phyloP scores from a whole-genome alignment of 1,140 invertebrate species.

The Wasmannia auropunctata region DNA sequence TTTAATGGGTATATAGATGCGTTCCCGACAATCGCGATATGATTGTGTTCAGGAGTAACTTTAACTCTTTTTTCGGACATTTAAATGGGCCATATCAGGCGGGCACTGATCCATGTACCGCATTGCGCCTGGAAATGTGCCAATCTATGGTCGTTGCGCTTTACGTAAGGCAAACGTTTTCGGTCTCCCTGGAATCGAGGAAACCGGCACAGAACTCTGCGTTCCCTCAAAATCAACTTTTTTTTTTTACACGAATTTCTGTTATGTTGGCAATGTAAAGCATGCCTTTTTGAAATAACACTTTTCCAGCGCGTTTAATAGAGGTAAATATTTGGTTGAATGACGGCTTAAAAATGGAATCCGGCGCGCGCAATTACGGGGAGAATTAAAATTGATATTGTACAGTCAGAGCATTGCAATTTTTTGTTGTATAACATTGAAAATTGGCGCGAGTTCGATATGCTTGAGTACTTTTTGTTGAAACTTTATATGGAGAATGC shows the following conservation, averaged over 20 bases:
- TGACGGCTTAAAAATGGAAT: background rate
- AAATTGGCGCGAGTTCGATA: background rate
- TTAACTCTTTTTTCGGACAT: slow-evolving; percentile 24
- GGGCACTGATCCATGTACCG: slow-evolving; percentile 69
- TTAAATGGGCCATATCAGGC: slow-evolving; percentile 57
- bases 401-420: background rate
- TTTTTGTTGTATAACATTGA: background rate
- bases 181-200: background rate
- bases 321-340: background rate
- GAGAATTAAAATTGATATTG: background rate
- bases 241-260: background rate
- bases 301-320: background rate
- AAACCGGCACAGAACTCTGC: background rate
- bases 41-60: slow-evolving; percentile 42
- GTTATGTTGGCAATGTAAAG: background rate
- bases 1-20: background rate
- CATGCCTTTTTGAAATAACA: background rate
- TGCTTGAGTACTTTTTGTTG: background rate
- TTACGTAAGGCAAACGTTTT: slow-evolving; percentile 59
- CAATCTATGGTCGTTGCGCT: slow-evolving; percentile 67
- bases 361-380: background rate
- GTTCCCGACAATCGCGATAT: background rate
- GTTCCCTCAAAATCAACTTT: background rate
- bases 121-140: slow-evolving; percentile 80
- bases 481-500: background rate